Percentiles rank a stretch among this genome's conserved stretches.
phyloP scores from a whole-genome alignment of 1,140 invertebrate species.

The Heliconius congener region DNA sequence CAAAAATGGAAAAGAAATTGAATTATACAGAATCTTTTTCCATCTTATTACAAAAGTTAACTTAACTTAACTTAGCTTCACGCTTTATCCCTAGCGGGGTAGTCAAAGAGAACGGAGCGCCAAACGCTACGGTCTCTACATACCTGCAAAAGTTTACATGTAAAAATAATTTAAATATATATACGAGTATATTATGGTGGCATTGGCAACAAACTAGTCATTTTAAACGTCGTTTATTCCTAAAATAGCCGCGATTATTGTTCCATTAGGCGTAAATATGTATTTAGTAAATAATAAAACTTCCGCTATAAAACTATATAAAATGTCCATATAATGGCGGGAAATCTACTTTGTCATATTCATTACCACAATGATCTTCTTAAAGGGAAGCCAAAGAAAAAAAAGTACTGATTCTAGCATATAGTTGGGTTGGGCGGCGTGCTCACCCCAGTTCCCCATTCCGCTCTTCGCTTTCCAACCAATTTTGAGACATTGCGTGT shows the following conservation, averaged over 20 bases:
- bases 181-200: neutral
- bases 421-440: no score
- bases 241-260: slow-evolving; percentile 3
- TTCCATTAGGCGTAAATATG: neutral
- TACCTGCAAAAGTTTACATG: neutral
- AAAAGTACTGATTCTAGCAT: no score
- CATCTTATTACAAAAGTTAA: neutral
- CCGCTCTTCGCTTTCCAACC: no score
- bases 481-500: no score
- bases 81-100: no score
- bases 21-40: no score
- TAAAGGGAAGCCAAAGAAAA: no score
- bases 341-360: neutral
- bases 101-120: no score
- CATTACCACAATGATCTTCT: neutral
- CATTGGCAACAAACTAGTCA: neutral
- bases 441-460: no score
- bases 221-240: neutral
- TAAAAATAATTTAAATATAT: neutral
- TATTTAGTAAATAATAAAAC: neutral
- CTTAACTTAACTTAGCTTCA: no score
- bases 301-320: neutral
- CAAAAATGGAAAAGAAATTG: no score
- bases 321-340: neutral
- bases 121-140: no score